Evolutionary conservation across 2,113 vertebrate species (phyloP), one percentile per base, ranked within the genome.

Genomic region (Entosphenus tridentatus): DNA sequence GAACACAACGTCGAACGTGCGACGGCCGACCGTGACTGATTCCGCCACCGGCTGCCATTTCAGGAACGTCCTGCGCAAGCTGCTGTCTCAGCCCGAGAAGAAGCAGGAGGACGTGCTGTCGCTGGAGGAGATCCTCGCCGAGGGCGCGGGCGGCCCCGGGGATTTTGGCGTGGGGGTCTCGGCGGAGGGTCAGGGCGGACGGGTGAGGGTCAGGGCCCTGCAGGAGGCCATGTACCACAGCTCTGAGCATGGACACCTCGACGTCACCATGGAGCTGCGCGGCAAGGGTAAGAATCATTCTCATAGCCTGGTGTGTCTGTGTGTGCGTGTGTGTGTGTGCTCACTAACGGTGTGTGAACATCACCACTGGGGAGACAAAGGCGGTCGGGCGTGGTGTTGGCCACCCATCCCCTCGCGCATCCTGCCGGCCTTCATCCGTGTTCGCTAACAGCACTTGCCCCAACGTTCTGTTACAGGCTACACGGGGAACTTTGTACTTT

Each of bases 151-250:
- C 68, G 84, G 81, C 0, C 84, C 89, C 18, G 71, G 74, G 0
- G 79, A 80, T 2, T 39, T 39, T 39, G 82, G 83, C 75, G 80
- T 78, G 65, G 78, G 81, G 73, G 74, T 83, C 70, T 75, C 75
- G 69, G 75, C 79, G 0, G 76, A 87, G 74, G 76, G 85, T 11
- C 78, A 80, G 1, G 62, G 21, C 21, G 62, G 62, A 10, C 88
- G 85, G 71, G 85, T 88, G 1, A 76, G 87, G 68, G 89, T 83
- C 74, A 95, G 92, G 78, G 88, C 91, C 8, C 79, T 98, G 76
- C 93, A 98, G 74, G 88, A 96, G 74, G 89, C 91, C 71, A 95
- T 86, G 78, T 98, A 93, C 75, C 95, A 93, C 82, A 98, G 93
- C 0, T 86, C 90, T 0, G 93, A 96, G 76, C 93, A 98, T 0